A percentile compares a stretch with the other conserved stretches of the same genome.
These are phyloP conservation scores for Chouioia cunea DNA, from an alignment of 2,888 invertebrate species.

Conservation along the genomic window DNA sequence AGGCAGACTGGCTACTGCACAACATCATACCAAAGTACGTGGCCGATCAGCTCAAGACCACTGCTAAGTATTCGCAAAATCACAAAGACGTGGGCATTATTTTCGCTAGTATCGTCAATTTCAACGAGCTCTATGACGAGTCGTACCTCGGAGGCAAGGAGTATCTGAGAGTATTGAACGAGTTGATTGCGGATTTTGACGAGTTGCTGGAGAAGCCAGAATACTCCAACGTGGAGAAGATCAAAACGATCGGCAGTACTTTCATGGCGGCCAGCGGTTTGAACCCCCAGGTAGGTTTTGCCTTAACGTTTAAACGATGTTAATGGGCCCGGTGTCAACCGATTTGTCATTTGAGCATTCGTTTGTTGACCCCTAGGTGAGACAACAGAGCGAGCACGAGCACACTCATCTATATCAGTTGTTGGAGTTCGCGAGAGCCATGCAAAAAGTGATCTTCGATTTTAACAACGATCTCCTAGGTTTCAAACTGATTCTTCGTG, in stretches of 20 bases:
- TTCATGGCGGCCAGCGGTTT: constrained; percentile 98
- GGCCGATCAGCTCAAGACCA: constrained; percentile 91
- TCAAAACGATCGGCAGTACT: constrained; percentile 96
- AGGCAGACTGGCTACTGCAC: constrained; percentile 95
- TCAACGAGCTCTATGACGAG: constrained; percentile 98
- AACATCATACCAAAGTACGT: constrained; percentile 98
- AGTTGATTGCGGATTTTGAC: constrained; percentile 96
- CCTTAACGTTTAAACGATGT: too few relatives aligned
- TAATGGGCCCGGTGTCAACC: too few relatives aligned
- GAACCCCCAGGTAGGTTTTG: constrained; percentile 77
- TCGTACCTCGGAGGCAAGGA: constrained; percentile 95
- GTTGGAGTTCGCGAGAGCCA: constrained; percentile 93
- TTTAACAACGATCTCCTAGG: constrained; percentile 92
- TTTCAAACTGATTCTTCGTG: constrained; percentile 87
- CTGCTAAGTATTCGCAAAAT: constrained; percentile 94
- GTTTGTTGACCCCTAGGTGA: constrained; percentile 80
- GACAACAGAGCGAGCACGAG: constrained; percentile 77
- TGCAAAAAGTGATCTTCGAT: constrained; percentile 88
- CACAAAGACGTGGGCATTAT: constrained; percentile 93
- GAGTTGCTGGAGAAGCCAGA: constrained; percentile 86
- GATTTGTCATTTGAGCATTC: neutral
- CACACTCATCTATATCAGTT: constrained; percentile 87
- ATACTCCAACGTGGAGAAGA: constrained; percentile 93
- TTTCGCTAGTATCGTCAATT: constrained; percentile 96
- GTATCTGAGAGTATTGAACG: constrained; percentile 93